Base-by-base conservation (phyloP, 2,888 invertebrate species). In the Cetonia aurata region DNA sequence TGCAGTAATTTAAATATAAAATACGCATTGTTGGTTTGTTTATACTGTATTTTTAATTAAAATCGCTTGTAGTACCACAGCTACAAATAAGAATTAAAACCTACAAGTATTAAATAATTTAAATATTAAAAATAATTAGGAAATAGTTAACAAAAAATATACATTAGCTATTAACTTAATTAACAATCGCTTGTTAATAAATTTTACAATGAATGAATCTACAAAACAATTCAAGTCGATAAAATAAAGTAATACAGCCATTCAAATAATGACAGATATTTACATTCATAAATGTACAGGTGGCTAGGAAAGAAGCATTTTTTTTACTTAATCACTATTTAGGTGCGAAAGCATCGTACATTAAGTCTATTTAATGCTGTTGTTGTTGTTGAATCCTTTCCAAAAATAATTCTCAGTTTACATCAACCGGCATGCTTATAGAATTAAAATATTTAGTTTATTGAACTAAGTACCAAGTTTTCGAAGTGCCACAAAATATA, bases 61-160 rank as follows among this genome's bases (percentile, higher is more conserved):
- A 82, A 82, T 82, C 82, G 80, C 80, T 80, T 81, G 79, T 81
- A 82, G 80, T 80, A 82, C 80, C 81, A 81, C 79, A 79, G 80
- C 81, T 82, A 83, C 81, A 81, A 81, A 82, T 81, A 53, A 72
- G 56, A 33, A 80, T 79, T 80, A 68, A 69, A 57, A 80, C 79
- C 80, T 81, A 81, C 78, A 79, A 82, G 75, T 79, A 75, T 80
- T 79, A 80, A 83, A 83, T 82, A 82, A 82, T 81, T 83, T 82
- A 83, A 80, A 79, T 73, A 73, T 73, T 72, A 69, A 73, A 72
- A 72, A 72, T 72, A 74, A 73, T 62, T 62, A 71, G 70, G 70
- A 73, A 80, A 79, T 81, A 80, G 79, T 80, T 80, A 81, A 82
- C 82, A 81, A 81, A 83, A 83, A 82, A 76, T 82, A 81, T 81